Base-by-base conservation (phyloP, 2,888 invertebrate species). In the Diploptera punctata region DNA sequence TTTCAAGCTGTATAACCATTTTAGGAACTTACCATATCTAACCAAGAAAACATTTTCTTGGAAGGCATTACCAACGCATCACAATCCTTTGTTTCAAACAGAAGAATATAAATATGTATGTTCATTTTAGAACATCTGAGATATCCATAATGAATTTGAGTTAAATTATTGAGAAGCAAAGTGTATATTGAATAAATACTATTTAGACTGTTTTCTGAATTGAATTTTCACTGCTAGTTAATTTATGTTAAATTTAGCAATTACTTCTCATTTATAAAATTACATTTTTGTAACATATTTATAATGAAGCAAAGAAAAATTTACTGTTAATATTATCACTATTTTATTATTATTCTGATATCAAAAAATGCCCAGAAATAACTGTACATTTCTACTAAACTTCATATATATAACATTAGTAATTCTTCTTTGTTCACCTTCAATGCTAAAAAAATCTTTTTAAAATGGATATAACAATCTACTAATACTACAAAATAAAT, bases 391-490 rank as follows among this genome's bases (percentile, higher is more conserved):
- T 57, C 57, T 57, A 57, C 29, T 57, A 57, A 24, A 24, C 52
- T 24, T 52, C 33, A 57, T 29, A 29, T 24, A 57, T 57, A 18
- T 57, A 57, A 57, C 16, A 57, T 57, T 57, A 29, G 29, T 57
- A n/a, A 24, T 21, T 52, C 52, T 24, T 1, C 24, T 52, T 24
- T 13, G 7, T 52, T 13, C 19, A 52, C 13, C 52, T 21, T 52
- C 52, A 24, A 1, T 16, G 9, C 57, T 57, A 24, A 57, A 29
- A 57, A 52, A 24, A 1, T 52, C 29, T 54, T 24, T 57, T 29
- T 29, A 13, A 21, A 52, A 5, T 57, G 57, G 31, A n/a, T 57
- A 16, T 57, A 57, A 57, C 57, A 57, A 19, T 29, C 57, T 57
- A 57, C 16, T 29, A 26, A 29, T 29, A 31, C 29, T 3, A 57